phyloP scores from a whole-genome alignment of 2,113 vertebrate genomes.

The Prolemur simus region DNA sequence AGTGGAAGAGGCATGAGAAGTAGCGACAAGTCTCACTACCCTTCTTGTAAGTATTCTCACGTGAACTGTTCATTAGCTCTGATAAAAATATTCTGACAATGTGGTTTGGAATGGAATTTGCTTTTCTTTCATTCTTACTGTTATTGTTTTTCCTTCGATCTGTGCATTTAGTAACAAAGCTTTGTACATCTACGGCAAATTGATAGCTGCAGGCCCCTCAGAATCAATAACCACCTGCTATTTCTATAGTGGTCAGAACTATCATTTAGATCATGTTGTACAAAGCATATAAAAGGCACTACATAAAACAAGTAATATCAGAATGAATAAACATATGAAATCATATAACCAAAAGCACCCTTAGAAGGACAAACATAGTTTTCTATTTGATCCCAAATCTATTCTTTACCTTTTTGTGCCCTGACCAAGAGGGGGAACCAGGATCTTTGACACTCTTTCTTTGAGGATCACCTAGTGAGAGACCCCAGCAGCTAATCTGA shows the following conservation, averaged over 20 bases:
- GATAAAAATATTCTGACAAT: not conserved
- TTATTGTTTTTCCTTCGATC: not conserved
- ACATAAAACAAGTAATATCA: not conserved
- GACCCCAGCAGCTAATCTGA: not conserved
- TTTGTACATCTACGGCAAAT: not conserved
- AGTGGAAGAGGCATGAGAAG: conserved; percentile 21
- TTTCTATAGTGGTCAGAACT: not conserved
- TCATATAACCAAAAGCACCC: not conserved
- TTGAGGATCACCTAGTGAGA: not conserved
- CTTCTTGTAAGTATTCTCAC: conserved; percentile 12
- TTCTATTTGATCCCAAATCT: not conserved
- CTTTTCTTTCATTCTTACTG: not conserved
- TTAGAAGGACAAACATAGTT: not conserved
- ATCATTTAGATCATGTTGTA: not conserved
- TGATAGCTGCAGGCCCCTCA: not conserved
- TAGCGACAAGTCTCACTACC: not conserved
- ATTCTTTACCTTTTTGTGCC: not conserved
- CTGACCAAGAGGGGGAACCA: not conserved
- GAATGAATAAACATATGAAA: not conserved
- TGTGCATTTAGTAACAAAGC: not conserved
- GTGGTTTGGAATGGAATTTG: not conserved
- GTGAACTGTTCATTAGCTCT: not conserved
- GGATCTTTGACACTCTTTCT: not conserved
- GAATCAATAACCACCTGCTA: not conserved
- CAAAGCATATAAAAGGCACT: not conserved